A percentile compares a stretch with the other conserved stretches of the same genome.
phyloP scores from a whole-genome alignment of 1,140 invertebrate species.

The Diorhabda sublineata region DNA sequence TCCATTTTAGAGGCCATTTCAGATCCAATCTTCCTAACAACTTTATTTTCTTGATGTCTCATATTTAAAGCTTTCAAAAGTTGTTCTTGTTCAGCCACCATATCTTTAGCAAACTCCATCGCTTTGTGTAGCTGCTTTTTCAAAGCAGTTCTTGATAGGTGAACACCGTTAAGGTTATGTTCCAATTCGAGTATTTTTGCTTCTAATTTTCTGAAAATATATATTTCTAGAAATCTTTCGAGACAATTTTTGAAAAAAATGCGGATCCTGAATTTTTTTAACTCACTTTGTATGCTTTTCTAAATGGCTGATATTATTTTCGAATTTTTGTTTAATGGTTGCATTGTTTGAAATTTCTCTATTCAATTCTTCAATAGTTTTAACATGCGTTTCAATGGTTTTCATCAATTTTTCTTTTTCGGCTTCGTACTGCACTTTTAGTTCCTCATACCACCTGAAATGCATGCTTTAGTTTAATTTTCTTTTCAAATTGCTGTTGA shows the following conservation, averaged over 20 bases:
- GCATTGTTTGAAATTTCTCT: conserved; percentile 39
- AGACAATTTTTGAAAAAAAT: no score
- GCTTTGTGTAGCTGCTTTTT: conserved; percentile 55
- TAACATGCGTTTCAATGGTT: conserved; percentile 44
- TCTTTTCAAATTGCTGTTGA: no score
- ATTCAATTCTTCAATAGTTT: conserved; percentile 46
- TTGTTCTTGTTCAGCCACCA: conserved; percentile 55
- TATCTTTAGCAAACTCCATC: conserved; percentile 53
- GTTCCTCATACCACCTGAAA: conserved; percentile 56
- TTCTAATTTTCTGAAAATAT: conserved; percentile 48
- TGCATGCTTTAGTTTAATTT: no score
- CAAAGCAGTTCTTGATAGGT: conserved; percentile 53
- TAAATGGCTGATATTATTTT: conserved; percentile 45
- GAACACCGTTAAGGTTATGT: conserved; percentile 47
- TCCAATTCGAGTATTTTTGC: conserved; percentile 50
- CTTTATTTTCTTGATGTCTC: conserved; percentile 52
- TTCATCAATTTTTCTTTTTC: conserved; percentile 53
- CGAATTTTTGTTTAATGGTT: conserved; percentile 50
- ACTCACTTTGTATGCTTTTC: conserved; percentile 53
- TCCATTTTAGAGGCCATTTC: conserved; percentile 52
- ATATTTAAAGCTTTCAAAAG: conserved; percentile 48
- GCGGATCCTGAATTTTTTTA: neutral
- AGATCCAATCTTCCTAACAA: conserved; percentile 50
- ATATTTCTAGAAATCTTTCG: no score
- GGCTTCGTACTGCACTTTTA: conserved; percentile 57